Evolutionary conservation across 2,797 vertebrate genomes (phyloP).

Genomic region (Iguana delicatissima): DNA sequence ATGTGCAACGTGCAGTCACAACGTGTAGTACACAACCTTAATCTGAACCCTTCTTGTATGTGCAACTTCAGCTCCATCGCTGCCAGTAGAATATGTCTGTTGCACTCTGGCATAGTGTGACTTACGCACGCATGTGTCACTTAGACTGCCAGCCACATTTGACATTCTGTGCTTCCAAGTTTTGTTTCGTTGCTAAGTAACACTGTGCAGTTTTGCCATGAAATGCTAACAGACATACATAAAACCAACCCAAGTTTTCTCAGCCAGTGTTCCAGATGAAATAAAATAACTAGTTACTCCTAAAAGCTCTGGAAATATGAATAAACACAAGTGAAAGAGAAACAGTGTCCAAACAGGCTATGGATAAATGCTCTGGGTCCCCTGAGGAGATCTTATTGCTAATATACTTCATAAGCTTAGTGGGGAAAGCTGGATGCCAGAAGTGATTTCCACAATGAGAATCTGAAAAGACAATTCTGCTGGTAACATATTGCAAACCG

Average conservation of each 20-base stretch:
- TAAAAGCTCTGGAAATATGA: constrained; percentile 21
- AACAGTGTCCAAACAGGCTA: no score
- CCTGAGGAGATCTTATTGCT: background rate
- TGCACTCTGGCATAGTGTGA: no score
- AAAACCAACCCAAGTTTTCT: background rate
- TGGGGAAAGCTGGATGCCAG: background rate
- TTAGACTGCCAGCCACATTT: background rate
- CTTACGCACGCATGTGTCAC: no score
- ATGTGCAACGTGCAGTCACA: no score
- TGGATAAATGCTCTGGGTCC: background rate
- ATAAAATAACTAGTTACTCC: constrained; percentile 12
- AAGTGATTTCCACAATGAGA: background rate
- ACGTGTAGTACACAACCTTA: no score
- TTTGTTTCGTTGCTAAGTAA: background rate
- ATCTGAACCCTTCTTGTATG: no score
- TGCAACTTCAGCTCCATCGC: no score
- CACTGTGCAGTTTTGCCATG: background rate
- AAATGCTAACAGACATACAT: constrained; percentile 14
- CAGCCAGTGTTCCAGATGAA: background rate
- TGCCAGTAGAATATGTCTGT: no score
- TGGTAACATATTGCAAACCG: constrained; percentile 13
- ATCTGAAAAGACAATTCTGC: background rate
- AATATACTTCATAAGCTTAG: constrained; percentile 22
- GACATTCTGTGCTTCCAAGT: background rate
- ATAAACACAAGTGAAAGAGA: constrained; percentile 13